These are phyloP conservation scores for Pseudanteris insignis DNA, from an alignment of 2,888 invertebrate genomes.

Conservation along the genomic window DNA sequence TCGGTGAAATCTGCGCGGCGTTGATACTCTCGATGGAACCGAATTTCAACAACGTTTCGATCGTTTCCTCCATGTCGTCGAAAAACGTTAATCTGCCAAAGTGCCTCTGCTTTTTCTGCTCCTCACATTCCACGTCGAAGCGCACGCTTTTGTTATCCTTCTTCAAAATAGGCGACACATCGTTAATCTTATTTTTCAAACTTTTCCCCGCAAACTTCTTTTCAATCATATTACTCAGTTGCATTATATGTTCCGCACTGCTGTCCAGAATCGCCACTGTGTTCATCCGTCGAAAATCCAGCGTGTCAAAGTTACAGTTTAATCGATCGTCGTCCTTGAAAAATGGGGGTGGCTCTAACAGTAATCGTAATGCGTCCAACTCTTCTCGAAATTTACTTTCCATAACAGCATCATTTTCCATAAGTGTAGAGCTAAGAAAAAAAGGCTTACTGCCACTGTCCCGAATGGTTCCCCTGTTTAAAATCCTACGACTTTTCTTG, in stretches of 20 bases:
- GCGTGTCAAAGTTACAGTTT: slow-evolving; percentile 54
- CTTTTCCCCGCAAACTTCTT: slow-evolving; percentile 11
- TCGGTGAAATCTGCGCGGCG: not conserved
- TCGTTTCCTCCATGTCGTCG: slow-evolving; percentile 16
- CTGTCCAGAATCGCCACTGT: slow-evolving; percentile 55
- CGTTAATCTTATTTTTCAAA: not conserved
- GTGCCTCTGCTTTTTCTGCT: not conserved
- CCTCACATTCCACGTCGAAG: slow-evolving; percentile 51
- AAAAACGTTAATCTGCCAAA: slow-evolving; percentile 18
- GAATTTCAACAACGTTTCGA: slow-evolving; percentile 16
- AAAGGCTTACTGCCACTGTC: not conserved
- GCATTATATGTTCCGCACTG: slow-evolving; percentile 18
- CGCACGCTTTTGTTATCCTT: slow-evolving; percentile 52
- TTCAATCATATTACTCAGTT: slow-evolving; percentile 17
- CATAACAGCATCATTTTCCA: slow-evolving; percentile 1
- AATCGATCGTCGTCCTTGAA: slow-evolving; percentile 53
- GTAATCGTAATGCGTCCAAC: slow-evolving; percentile 54
- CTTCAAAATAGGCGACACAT: slow-evolving; percentile 9
- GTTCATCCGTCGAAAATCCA: slow-evolving; percentile 60
- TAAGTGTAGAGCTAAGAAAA: not conserved
- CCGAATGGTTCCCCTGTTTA: not conserved
- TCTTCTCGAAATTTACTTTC: slow-evolving; percentile 52
- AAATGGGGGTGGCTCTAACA: slow-evolving; percentile 55
- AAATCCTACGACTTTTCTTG: not conserved
- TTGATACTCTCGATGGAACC: slow-evolving; percentile 27